Base-by-base conservation (phyloP, 2,113 vertebrate species). In the Anolis sagrei region DNA sequence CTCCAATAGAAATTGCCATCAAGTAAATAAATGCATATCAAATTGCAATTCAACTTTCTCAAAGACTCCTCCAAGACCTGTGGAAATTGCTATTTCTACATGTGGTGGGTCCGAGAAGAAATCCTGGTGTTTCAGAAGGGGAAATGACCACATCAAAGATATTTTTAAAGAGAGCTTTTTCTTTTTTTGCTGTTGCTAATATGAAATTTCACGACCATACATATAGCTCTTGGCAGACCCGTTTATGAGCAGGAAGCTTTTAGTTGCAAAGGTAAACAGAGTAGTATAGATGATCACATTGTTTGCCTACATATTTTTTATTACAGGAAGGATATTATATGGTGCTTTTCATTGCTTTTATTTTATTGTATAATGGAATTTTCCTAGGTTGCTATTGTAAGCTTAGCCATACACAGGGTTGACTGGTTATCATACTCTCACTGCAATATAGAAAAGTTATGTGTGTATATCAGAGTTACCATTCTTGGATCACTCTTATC, bases 181-280 rank as follows among this genome's bases (percentile, higher is more conserved):
- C 58, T 64, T 86, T 73, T n/a, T 23, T 62, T 39, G 3, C 58
- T 75, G 36, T 62, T 64, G 58, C 77, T 93, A 90, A 86, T 93
- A 93, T 95, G 94, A 94, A 93, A 94, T 91, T 91, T 91, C 88
- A 90, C 89, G 92, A 88, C 82, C 79, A 90, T 91, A 89, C 93
- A 90, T 93, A 93, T 91, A 93, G 90, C 91, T 94, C 90, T 93
- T 93, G 95, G 95, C 95, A 93, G 75, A 81, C 44, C 81, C 86
- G 85, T 92, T 88, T 89, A 75, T 87, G 64, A 94, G 92, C 95
- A 95, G 95, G 94, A 96, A 95, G 94, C 94, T 93, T 92, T 85
- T 89, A 86, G 89, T 86, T 95, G 88, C 73, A 92, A 93, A 93
- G 94, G 92, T 93, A 92, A 92, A 89, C 91, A 86, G n/a, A 85